These are phyloP conservation scores for Dasysyrphus albostriatus DNA, from an alignment of 2,888 invertebrate genomes.

Conservation along the genomic window DNA sequence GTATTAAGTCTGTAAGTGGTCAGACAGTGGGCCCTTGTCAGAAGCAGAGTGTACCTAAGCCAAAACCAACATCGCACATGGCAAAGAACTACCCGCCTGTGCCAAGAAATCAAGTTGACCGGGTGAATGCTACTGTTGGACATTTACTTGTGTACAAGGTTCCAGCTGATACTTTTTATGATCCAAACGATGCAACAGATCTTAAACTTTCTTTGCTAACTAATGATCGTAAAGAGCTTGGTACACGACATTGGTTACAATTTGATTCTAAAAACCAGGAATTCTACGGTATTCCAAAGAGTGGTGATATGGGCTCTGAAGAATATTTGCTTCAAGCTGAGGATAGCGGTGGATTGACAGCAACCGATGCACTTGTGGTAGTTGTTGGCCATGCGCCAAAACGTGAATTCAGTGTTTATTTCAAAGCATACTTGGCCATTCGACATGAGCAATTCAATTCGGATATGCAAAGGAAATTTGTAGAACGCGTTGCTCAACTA, in stretches of 20 bases:
- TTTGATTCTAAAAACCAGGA: slow-evolving; percentile 95
- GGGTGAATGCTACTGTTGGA: slow-evolving; percentile 92
- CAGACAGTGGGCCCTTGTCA: slow-evolving; percentile 89
- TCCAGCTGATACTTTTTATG: slow-evolving; percentile 95
- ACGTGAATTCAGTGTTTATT: slow-evolving; percentile 89
- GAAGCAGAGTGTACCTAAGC: slow-evolving; percentile 84
- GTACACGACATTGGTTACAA: slow-evolving; percentile 92
- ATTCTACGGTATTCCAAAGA: slow-evolving; percentile 93
- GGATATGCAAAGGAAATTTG: slow-evolving; percentile 91
- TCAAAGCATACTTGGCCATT: slow-evolving; percentile 91
- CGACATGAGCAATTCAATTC: slow-evolving; percentile 89
- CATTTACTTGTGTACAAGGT: slow-evolving; percentile 92
- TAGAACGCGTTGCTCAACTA: slow-evolving; percentile 90
- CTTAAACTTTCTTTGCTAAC: slow-evolving; percentile 90
- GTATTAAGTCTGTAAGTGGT: slow-evolving; percentile 87
- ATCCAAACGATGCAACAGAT: slow-evolving; percentile 92
- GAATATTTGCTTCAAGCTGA: slow-evolving; percentile 92
- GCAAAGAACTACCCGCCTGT: slow-evolving; percentile 90
- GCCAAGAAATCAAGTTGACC: slow-evolving; percentile 93
- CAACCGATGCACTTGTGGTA: slow-evolving; percentile 91
- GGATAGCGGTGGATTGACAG: slow-evolving; percentile 89
- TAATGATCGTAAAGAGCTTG: slow-evolving; percentile 88
- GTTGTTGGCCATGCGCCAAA: slow-evolving; percentile 88
- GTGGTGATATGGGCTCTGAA: slow-evolving; percentile 89
- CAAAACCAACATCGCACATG: slow-evolving; percentile 85